Evolutionary conservation across 2,797 vertebrate species (phyloP).

Genomic region (Monodelphis domestica): DNA sequence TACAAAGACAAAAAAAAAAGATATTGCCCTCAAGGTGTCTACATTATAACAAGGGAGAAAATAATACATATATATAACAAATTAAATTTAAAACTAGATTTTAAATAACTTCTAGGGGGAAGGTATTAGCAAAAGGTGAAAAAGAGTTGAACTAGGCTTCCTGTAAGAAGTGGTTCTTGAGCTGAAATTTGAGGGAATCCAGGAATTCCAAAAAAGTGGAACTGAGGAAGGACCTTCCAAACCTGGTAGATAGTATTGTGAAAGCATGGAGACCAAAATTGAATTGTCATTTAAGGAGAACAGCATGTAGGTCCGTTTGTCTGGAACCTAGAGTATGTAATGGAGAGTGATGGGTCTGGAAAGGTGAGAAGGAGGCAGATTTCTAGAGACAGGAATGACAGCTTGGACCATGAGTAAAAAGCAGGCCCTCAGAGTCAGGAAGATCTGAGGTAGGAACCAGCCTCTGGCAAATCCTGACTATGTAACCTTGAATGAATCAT

Average conservation of each 20-base stretch:
- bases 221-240: not conserved
- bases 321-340: not conserved
- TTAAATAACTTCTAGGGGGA: not conserved
- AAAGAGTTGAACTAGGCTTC: not conserved
- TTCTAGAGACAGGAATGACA: not conserved
- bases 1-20: not conserved
- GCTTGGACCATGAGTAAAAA: not conserved
- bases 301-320: not conserved
- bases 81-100: not conserved
- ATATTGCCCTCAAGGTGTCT: not conserved
- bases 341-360: not conserved
- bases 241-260: not conserved
- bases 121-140: not conserved
- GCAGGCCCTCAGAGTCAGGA: not conserved
- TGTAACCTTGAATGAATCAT: not conserved
- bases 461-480: not conserved
- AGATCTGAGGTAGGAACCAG: not conserved
- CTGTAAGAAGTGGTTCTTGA: not conserved
- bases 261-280: not conserved
- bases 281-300: not conserved
- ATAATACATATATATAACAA: not conserved
- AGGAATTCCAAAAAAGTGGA: not conserved
- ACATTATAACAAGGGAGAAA: not conserved
- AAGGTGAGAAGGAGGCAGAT: not conserved
- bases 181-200: not conserved